Base-by-base conservation (phyloP, 1,140 invertebrate species). In the Euwallacea fornicatus region DNA sequence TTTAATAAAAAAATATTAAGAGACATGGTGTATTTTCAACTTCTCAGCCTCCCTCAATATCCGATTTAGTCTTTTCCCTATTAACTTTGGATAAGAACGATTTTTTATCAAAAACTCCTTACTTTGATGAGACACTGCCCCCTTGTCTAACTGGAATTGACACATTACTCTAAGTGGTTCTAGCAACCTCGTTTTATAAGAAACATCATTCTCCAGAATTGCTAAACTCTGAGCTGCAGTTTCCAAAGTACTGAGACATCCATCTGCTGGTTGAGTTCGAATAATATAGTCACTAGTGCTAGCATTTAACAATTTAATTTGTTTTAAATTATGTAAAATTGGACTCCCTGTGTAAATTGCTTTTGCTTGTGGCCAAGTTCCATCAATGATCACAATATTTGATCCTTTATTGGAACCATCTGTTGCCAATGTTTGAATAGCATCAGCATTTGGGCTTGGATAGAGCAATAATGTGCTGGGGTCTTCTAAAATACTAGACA, bases 321-420 rank as follows among this genome's bases (percentile, higher is more conserved):
- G 89, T 73, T 84, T 86, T 54, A 93, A 78, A 58, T 81, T 82
- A 76, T 88, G 88, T 50, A 93, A 80, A 42, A 86, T 82, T n/a
- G 88, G 85, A 81, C 89, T 91, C 54, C 89, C 87, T 47, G 90
- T 87, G 82, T 91, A 93, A 67, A 93, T 93, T 11, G 90, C 90
- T 83, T 94, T 95, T 9, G 95, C 94, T 85, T 98, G 95, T 13
- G 92, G 89, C 95, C 95, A 98, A 43, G 95, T 98, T 42, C 95
- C 95, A 87, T 98, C 95, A 73, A 98, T 87, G 60, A 98, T 82
- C 53, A 98, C 84, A 47, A 97, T 83, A 82, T 94, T 96, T 77
- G 93, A 95, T 10, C 46, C 54, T 6, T 56, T 55, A 33, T 50
- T 21, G 33, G 63, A 42, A 4, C n/a, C 13, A n/a, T 72, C 58